Conservation (phyloP, 2,797 vertebrate species). For the Lindbergichthys nudifrons region DNA sequence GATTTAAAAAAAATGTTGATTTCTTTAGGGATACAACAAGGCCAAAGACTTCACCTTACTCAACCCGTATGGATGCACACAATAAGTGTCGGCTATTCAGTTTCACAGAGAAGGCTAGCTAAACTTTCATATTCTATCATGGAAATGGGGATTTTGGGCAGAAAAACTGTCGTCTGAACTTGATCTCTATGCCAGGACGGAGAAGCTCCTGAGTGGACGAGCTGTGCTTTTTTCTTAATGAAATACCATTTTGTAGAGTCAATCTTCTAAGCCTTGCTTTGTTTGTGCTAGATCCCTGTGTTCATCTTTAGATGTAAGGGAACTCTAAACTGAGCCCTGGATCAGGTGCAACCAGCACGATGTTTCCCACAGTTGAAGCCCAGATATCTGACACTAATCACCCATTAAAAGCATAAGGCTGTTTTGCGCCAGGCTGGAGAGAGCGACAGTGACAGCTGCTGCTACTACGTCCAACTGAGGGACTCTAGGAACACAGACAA, state of each 20-base stretch:
- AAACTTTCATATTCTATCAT: constrained; percentile 46
- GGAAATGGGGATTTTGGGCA: constrained; percentile 40
- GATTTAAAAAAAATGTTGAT: no score
- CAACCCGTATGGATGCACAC: constrained; percentile 16
- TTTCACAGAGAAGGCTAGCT: constrained; percentile 20
- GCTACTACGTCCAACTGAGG: constrained; percentile 68
- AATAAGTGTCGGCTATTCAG: constrained; percentile 28
- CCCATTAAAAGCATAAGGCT: constrained; percentile 84
- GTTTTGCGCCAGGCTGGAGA: constrained; percentile 64
- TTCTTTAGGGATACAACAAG: neutral
- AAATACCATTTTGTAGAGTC: constrained; percentile 66
- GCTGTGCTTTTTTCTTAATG: constrained; percentile 67
- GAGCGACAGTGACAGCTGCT: constrained; percentile 82
- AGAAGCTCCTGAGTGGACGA: constrained; percentile 37
- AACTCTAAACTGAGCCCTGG: constrained; percentile 81
- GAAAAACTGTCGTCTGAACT: constrained; percentile 28
- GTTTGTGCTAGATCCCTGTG: constrained; percentile 57
- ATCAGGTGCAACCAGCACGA: constrained; percentile 79
- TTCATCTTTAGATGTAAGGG: constrained; percentile 70
- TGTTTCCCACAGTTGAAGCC: constrained; percentile 85
- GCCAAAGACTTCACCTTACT: constrained; percentile 37
- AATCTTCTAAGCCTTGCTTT: constrained; percentile 63
- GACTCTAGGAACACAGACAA: constrained; percentile 73
- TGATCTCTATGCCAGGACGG: constrained; percentile 34
- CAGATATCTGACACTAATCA: constrained; percentile 89